These are phyloP conservation scores for Sus scrofa DNA, from an alignment of 2,113 vertebrate species.

Conservation along the genomic window T2T-Sscrofa CM000823.6:26396501-26397000, in stretches of 20 bases:
- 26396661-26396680: neutral
- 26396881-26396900: neutral
- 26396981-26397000: neutral
- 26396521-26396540: conserved; percentile 61
- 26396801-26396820: neutral
- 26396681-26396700: neutral
- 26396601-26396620: neutral
- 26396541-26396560: conserved; percentile 67
- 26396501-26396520: conserved; percentile 83
- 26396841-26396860: neutral
- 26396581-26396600: conserved; percentile 23
- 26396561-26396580: neutral
- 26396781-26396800: neutral
- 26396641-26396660: neutral
- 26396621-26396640: neutral
- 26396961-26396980: accelerated
- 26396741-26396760: neutral
- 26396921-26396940: neutral
- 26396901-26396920: neutral
- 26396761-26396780: neutral
- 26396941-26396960: accelerated
- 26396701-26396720: neutral
- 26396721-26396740: neutral
- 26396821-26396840: conserved; percentile 13
- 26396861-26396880: neutral